Evolutionary conservation across 2,113 vertebrate genomes (phyloP), one percentile per base, ranked within the genome.

Genomic region (Okapia johnstoni): DNA sequence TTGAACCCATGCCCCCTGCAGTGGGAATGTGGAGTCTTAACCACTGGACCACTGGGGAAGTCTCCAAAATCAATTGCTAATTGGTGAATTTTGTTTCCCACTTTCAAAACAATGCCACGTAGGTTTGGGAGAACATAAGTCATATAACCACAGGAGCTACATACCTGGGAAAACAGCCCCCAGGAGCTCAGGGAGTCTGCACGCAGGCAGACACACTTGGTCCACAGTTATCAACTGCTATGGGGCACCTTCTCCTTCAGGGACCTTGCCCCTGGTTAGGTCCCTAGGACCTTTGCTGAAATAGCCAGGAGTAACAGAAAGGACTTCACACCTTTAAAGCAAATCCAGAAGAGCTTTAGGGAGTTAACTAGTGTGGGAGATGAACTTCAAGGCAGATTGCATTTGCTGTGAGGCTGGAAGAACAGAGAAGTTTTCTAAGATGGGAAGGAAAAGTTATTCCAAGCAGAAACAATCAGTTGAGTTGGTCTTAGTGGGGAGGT

Each of bases 51-150:
- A 76, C 40, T 14, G 36, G 70, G 36, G 11, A 76, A 14, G 36
- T 76, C 23, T 43, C 36, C 23, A 85, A 80, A 63, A 81, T 88
- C 28, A 93, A 23, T 84, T 61, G 36, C 73, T 33, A 58, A 89
- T 40, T 66, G 61, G 28, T 54, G 6, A 50, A 52, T 57, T 61
- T 10, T 86, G 43, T 57, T 86, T 19, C 26, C 12, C 13, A 28
- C 33, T 57, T 85, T 92, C 52, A 85, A 96, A 86, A 48, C 19
- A 54, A 57, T 4, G 28, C 61, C 25, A 21, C n/a, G 11, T 10
- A 23, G 33, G 15, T 40, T 61, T 26, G 19, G 61, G 76, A 90
- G 26, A 36, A 73, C 9, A 5, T 54, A 89, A 58, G 4, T 80
- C 5, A 2, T 66, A 1, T 19, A 85, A 81, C 36, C 55, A 43